Conservation (phyloP, 92 coral and sea anemone genomes). For the Zoanthus sociatus region DNA sequence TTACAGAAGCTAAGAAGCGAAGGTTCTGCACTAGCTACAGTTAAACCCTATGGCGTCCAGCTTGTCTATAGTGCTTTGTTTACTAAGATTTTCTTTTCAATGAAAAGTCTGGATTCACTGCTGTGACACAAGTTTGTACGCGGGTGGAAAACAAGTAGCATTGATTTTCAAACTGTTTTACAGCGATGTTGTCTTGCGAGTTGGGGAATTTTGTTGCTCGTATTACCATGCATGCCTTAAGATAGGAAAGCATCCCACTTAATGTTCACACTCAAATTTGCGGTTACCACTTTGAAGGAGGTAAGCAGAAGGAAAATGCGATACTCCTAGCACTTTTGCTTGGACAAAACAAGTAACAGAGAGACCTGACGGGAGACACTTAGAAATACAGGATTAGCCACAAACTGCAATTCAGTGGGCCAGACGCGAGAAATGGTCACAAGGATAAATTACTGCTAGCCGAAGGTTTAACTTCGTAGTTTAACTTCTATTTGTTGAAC, state of each 20-base stretch:
- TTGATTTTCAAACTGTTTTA: too few relatives aligned
- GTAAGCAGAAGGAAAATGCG: conserved; percentile 22
- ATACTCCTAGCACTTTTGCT: conserved; percentile 27
- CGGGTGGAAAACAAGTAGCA: too few relatives aligned
- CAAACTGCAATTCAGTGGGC: neutral
- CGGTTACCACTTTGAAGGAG: conserved; percentile 13
- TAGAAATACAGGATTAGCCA: conserved; percentile 7
- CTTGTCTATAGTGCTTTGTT: too few relatives aligned
- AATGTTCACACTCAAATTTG: conserved; percentile 18
- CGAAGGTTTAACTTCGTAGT: neutral
- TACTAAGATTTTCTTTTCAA: too few relatives aligned
- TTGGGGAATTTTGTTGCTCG: too few relatives aligned
- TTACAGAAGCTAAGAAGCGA: too few relatives aligned
- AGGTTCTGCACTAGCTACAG: too few relatives aligned
- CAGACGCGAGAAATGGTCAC: neutral
- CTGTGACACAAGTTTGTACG: too few relatives aligned
- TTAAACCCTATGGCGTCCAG: too few relatives aligned
- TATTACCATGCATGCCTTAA: neutral
- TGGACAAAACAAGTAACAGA: conserved; percentile 24
- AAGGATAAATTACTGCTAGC: neutral
- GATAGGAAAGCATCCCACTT: neutral
- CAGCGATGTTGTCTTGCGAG: too few relatives aligned
- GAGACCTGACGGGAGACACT: conserved; percentile 10
- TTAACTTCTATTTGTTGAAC: too few relatives aligned
- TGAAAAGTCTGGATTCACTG: too few relatives aligned